Base-by-base conservation (phyloP, 2,113 vertebrate species). In the Hipposideros armiger region DNA sequence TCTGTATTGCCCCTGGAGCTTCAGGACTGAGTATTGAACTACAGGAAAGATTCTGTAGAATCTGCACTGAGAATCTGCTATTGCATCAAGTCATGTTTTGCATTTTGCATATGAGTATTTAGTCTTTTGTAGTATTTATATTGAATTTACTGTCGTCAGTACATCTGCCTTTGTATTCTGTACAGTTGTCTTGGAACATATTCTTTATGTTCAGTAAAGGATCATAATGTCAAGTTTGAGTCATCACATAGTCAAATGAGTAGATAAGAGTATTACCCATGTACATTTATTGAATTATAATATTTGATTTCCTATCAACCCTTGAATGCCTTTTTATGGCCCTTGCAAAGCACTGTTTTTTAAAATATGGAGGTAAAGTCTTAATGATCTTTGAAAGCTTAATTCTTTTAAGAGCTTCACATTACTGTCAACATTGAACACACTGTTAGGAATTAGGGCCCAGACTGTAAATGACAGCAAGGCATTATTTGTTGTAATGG, bases 1-100 rank as follows among this genome's bases (percentile, higher is more conserved):
- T 85, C 93, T 95, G 0, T 83, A 32, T 58, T 70, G 91, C 30
- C 64, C 2, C 89, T 86, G 84, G 42, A 69, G 93, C 87, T 96
- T 93, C 67, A 84, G 80, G 40, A 91, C 36, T 69, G 90, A 73
- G 24, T 78, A 58, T 91, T 90, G 74, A 95, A 81, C 98, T 97
- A 89, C 89, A 54, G 20, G 91, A 91, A 93, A 26, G 74, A 69
- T 66, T 72, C 58, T 67, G 47, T 84, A 64, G 92, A 95, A 73
- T 16, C 0, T 86, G 70, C 66, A 47, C 26, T 67, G 95, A 70
- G 76, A 96, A 93, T 74, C 88, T 96, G 94, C 72, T 66, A 40
- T 0, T 64, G 95, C 67, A 83, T 67, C 11, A 72, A 22, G 3
- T 86, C 60, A 20, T 91, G 5, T 26, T 52, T 14, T 19, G 36